Conservation (phyloP, 1,140 invertebrate genomes). For the Sitophilus oryzae region DNA sequence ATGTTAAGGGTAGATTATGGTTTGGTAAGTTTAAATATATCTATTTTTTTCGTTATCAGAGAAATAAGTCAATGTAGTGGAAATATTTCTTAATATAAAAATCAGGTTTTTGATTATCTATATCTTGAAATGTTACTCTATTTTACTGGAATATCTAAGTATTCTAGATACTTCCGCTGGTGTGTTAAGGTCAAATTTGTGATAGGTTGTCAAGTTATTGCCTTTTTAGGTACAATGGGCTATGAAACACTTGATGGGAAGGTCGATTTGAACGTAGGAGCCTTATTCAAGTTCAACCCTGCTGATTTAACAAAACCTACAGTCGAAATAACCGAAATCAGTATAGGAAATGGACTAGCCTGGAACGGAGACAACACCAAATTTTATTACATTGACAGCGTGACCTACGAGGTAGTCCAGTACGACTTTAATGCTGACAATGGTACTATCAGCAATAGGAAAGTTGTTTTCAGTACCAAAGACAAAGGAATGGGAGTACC, state of each 20-base stretch:
- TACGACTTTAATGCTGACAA: conserved; percentile 69
- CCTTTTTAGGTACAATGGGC: conserved; percentile 61
- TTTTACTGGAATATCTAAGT: too few relatives aligned
- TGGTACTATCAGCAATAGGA: conserved; percentile 49
- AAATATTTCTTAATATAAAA: background rate
- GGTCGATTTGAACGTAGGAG: conserved; percentile 48
- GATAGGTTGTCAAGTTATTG: background rate
- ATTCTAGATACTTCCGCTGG: background rate
- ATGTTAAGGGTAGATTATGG: conserved; percentile 71
- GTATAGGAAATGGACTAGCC: conserved; percentile 75
- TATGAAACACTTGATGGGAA: conserved; percentile 48
- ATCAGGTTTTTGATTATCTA: too few relatives aligned
- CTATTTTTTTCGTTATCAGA: background rate
- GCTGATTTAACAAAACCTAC: conserved; percentile 44
- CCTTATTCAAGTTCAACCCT: conserved; percentile 52
- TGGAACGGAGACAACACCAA: conserved; percentile 66
- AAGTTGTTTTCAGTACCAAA: conserved; percentile 22
- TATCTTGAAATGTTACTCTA: too few relatives aligned
- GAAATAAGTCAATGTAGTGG: background rate
- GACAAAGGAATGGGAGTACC: conserved; percentile 8
- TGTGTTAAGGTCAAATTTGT: background rate
- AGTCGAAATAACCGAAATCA: conserved; percentile 46
- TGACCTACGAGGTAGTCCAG: conserved; percentile 53
- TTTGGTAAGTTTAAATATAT: conserved; percentile 55
- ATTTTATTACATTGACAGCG: conserved; percentile 73